Base-by-base conservation (phyloP, 2,888 invertebrate species). In the Athripsodes cinereus region DNA sequence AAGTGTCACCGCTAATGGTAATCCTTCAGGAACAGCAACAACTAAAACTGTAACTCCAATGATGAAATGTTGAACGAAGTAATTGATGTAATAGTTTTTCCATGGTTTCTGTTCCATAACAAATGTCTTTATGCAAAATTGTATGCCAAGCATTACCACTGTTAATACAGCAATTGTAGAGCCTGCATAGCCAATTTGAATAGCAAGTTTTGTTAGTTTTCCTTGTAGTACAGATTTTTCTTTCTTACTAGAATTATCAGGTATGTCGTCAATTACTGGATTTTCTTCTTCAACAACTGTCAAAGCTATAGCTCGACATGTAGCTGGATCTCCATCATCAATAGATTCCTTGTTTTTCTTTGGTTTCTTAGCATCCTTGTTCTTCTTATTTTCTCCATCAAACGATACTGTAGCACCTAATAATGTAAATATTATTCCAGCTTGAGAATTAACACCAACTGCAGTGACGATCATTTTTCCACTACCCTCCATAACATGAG, bases 401-500 rank as follows among this genome's bases (percentile, higher is more conserved):
- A 59, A 48, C 19, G 72, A 72, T 3, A 71, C 74, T 8, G 75
- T 73, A 10, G 83, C 84, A 18, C 84, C 84, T 53, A 86, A 72
- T 22, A 85, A 72, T 11, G 81, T 79, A 69, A 84, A 84, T 64
- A 85, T 86, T 65, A 84, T 84, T 55, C 85, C 85, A 35, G 84
- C 82, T 68, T 85, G 84, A n/a, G 84, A 84, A 70, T 85, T 82
- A 62, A 83, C 72, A 16, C 85, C 85, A 6, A 86, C 85, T 10
- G 84, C 85, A 6, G 82, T 80, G 48, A 85, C 81, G 61, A 85
- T 65, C 78, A 84, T 81, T 69, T 81, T 81, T 2, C 84, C 85
- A 66, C 81, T 82, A 31, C 85, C 85, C 69, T 86, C 85, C 84
- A 86, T 85, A 11, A 85, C 82, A 67, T 86, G 83, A 18, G 85